These are phyloP conservation scores for Callipepla squamata DNA, from an alignment of 2,113 vertebrate species.

Conservation along the genomic window DNA sequence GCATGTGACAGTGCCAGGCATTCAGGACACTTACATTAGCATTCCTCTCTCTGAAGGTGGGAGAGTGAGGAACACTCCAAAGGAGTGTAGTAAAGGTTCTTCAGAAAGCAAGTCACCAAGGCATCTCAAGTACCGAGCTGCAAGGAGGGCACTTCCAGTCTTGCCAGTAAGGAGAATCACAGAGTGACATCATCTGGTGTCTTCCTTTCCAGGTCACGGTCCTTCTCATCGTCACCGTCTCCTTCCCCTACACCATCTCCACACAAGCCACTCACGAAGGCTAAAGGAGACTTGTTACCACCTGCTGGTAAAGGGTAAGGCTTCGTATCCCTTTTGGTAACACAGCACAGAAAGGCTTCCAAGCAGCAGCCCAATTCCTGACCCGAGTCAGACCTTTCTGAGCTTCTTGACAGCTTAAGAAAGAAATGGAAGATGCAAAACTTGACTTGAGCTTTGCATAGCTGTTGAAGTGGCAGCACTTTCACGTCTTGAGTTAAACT, in stretches of 20 bases:
- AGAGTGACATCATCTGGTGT: not conserved
- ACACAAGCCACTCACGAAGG: conserved; percentile 83
- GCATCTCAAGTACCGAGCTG: not conserved
- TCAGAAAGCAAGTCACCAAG: not conserved
- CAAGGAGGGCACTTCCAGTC: not conserved
- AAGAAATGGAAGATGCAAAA: not conserved
- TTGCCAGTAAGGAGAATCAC: not conserved
- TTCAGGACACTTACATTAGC: not conserved
- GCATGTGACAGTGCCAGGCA: not conserved
- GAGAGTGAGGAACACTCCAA: not conserved
- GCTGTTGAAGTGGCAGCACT: not conserved
- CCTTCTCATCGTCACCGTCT: conserved; percentile 91
- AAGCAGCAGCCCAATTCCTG: not conserved
- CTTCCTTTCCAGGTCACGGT: conserved; percentile 83
- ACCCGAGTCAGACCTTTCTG: not conserved
- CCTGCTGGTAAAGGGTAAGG: conserved; percentile 85
- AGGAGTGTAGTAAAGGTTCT: not conserved
- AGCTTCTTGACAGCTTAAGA: not conserved
- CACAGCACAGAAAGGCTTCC: not conserved
- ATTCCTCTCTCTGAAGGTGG: not conserved
- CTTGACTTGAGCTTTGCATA: not conserved
- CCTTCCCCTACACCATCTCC: conserved; percentile 88
- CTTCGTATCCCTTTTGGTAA: not conserved
- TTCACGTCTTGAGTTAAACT: not conserved
- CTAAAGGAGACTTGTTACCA: conserved; percentile 84